These are phyloP conservation scores for Amphiprion clarkii DNA, from an alignment of 2,797 vertebrate species.

Conservation along the genomic window DNA sequence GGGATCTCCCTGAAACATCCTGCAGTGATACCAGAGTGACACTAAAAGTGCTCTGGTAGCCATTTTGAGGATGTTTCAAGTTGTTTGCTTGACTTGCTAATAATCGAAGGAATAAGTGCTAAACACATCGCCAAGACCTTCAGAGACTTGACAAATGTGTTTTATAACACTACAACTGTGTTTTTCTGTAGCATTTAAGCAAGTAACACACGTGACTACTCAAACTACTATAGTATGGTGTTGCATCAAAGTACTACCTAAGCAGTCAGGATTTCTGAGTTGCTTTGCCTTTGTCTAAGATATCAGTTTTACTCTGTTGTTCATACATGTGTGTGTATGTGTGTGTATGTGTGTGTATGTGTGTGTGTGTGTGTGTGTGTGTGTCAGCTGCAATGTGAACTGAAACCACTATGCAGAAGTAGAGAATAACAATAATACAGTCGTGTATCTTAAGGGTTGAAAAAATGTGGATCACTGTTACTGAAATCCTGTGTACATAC, in stretches of 20 bases:
- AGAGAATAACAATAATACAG: slow-evolving; percentile 49
- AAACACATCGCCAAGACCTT: not conserved
- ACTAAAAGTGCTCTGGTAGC: too few species aligned
- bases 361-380: too few species aligned
- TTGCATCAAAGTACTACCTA: not conserved
- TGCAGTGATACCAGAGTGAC: too few species aligned
- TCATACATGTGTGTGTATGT: not conserved
- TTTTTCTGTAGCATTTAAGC: not conserved
- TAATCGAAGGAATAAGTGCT: not conserved
- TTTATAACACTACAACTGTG: not conserved
- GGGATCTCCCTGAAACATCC: too few species aligned
- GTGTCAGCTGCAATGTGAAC: slow-evolving; percentile 44
- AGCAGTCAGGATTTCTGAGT: not conserved
- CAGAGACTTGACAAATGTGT: not conserved
- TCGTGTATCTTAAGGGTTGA: slow-evolving; percentile 57
- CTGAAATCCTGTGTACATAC: slow-evolving; percentile 71
- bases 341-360: too few species aligned
- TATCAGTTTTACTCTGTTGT: not conserved
- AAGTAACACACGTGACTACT: not conserved
- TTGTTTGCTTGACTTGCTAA: too few species aligned
- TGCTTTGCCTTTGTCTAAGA: not conserved
- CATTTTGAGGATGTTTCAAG: too few species aligned
- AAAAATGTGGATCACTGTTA: slow-evolving; percentile 53
- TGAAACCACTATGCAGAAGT: slow-evolving; percentile 60
- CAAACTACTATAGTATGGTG: too few species aligned